Base-by-base conservation (phyloP, 1,140 invertebrate species). In the Diorhabda elongata region DNA sequence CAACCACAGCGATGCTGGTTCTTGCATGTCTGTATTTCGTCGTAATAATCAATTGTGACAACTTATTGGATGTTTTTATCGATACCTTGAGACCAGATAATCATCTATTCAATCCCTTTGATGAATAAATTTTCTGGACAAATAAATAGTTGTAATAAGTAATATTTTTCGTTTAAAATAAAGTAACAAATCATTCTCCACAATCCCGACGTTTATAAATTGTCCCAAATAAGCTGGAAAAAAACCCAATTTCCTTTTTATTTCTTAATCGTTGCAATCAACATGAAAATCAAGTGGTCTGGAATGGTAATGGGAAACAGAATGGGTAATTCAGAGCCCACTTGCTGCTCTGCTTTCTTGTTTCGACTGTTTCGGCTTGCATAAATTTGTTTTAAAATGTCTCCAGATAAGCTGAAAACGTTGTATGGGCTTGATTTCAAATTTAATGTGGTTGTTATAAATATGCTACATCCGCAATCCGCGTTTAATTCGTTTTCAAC, bases 301-400 rank as follows among this genome's bases (percentile, higher is more conserved):
- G n/a, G n/a, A 52, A 52, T 52, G 47, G 47, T 52, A 52, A 52
- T 52, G 47, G 26, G 47, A 52, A n/a, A n/a, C 47, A 6, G 47
- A 52, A 52, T 52, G 47, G 47, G 47, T 52, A 52, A 52, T 52
- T 52, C 47, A 52, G n/a, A 52, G 47, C 47, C 47, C 47, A 52
- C 47, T 52, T 52, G 47, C 47, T 52, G 47, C 47, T 6, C n/a
- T 52, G 47, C 47, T 52, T 52, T 52, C 47, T 52, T 52, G 47
- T 52, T 52, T 52, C 47, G n/a, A 52, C 47, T 52, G 47, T 52
- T 52, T 52, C n/a, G n/a, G n/a, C 47, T 52, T 52, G 47, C 47
- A 52, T 52, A 52, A 52, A 52, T 52, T 52, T 52, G 47, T 52
- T 52, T 52, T 52, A 52, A 52, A 52, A 52, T 52, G 47, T 52